Conservation (phyloP, 2,113 vertebrate species). For the Gopherus flavomarginatus region DNA sequence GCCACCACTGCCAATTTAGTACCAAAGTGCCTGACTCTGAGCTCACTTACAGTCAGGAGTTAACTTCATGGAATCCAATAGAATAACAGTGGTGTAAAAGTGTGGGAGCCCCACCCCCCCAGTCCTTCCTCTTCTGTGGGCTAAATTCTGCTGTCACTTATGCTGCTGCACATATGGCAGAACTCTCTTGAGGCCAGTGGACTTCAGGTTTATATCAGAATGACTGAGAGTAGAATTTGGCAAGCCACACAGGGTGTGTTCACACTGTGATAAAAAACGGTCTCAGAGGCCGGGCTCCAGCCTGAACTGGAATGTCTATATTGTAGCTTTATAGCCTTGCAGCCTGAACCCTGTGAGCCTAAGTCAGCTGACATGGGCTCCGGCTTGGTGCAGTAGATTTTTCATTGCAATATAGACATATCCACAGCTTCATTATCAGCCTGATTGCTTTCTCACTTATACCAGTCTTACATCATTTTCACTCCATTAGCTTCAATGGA, state of each 20-base stretch:
- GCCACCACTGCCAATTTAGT: constrained; percentile 12
- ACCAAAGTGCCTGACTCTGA: background rate
- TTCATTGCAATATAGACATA: background rate
- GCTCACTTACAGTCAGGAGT: background rate
- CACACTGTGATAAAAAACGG: background rate
- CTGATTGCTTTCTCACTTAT: background rate
- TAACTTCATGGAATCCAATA: background rate
- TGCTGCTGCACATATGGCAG: background rate
- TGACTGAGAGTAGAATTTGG: background rate
- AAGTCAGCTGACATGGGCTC: background rate
- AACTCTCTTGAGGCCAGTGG: background rate
- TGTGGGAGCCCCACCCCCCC: background rate
- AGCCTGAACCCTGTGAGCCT: background rate
- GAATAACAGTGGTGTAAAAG: background rate
- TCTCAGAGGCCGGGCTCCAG: background rate
- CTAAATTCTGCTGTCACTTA: background rate
- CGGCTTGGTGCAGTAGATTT: background rate
- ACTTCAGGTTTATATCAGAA: background rate
- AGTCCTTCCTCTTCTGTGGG: background rate
- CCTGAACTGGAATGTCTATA: background rate
- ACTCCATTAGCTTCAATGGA: background rate
- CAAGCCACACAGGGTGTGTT: background rate
- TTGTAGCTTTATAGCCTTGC: too few relatives aligned
- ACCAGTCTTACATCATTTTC: background rate
- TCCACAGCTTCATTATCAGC: background rate